A percentile compares a stretch with the other conserved stretches of the same genome.
Conservation (phyloP, 1,140 invertebrate genomes). For the Hetaerina americana region DNA sequence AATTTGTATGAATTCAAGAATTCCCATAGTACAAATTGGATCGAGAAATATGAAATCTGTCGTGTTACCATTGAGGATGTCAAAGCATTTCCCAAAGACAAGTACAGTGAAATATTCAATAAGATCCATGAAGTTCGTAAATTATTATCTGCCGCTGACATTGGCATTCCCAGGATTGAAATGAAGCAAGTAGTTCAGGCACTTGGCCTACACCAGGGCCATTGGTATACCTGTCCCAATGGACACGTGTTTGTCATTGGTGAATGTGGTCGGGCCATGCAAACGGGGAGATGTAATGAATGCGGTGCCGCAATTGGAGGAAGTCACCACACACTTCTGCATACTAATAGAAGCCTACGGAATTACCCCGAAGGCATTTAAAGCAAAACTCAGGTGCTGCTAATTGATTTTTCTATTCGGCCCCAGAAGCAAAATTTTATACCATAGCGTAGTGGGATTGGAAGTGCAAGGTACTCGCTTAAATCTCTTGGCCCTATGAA, state of each 20-base stretch:
- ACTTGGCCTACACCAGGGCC: conserved; percentile 43
- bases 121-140: neutral
- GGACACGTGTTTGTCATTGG: conserved; percentile 56
- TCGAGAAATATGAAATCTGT: neutral
- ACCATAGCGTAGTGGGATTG: no score
- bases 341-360: conserved; percentile 36
- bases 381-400: no score
- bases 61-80: neutral
- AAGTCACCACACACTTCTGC: conserved; percentile 33
- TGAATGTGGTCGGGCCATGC: conserved; percentile 56
- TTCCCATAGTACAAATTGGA: no score
- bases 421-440: no score
- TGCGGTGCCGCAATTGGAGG: conserved; percentile 52
- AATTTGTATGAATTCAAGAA: no score
- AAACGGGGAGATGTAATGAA: conserved; percentile 37
- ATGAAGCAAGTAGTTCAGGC: conserved; percentile 42
- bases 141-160: neutral
- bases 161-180: conserved; percentile 38
- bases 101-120: neutral
- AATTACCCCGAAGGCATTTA: no score
- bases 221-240: conserved; percentile 64
- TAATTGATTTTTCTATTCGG: no score
- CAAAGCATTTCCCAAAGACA: neutral
- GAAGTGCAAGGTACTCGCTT: no score
- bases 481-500: no score